Percentiles rank a stretch among this genome's conserved stretches.
phyloP scores from a whole-genome alignment of 2,113 vertebrate genomes.

The Talpa occidentalis region DNA sequence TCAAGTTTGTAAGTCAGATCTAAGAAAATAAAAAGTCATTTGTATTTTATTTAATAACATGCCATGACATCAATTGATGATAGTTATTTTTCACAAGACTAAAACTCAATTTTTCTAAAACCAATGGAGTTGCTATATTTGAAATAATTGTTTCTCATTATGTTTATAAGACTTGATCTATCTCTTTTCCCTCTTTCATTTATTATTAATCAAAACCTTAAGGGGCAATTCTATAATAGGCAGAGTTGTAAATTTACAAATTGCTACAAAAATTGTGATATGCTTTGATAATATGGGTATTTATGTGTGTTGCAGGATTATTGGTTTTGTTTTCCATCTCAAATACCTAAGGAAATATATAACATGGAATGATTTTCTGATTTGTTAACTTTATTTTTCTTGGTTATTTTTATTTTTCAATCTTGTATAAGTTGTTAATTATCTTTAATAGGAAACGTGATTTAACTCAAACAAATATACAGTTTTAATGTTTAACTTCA shows the following conservation, averaged over 20 bases:
- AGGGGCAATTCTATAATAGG: background rate
- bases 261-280: background rate
- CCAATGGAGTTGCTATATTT: background rate
- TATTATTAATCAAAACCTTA: slow-evolving; percentile 4
- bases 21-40: slow-evolving; percentile 42
- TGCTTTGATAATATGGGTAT: background rate
- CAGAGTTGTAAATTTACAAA: background rate
- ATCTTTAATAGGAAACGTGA: background rate
- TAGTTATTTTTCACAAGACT: slow-evolving; percentile 41
- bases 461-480: background rate
- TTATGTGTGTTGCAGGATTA: background rate
- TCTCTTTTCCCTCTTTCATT: background rate
- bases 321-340: background rate
- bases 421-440: background rate
- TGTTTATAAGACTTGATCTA: background rate
- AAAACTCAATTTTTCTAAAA: background rate
- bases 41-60: slow-evolving; percentile 16
- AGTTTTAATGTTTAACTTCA: background rate
- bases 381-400: background rate
- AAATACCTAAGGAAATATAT: background rate
- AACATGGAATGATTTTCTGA: background rate
- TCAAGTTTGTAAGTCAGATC: background rate
- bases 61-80: background rate
- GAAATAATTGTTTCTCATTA: background rate
- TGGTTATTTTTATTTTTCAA: background rate